Evolutionary conservation across 2,888 invertebrate species (phyloP), one percentile per base, ranked within the genome.

Genomic region (Eustalomyia histrio): DNA sequence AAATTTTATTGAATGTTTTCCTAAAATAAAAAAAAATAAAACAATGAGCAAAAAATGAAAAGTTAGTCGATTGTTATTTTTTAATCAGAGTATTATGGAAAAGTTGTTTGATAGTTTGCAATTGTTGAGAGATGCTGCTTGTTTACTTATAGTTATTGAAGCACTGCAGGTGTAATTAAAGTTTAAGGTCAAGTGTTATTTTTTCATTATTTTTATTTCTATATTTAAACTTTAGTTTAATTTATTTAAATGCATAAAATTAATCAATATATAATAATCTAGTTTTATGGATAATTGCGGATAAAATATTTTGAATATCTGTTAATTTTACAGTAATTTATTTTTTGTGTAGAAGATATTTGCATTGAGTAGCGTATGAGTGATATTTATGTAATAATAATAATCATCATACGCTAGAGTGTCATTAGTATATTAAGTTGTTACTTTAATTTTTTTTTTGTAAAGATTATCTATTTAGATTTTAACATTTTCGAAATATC

Each of bases 171-270:
- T 75, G 71, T 71, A 78, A 78, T 78, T 78, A 78, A 81, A 78
- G 81, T 81, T 78, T 78, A 81, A 81, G 81, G 81, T 81, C 81
- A 81, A 78, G 55, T 74, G 35, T 58, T 69, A 10, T 17, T 18
- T 63, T 72, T 16, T 39, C 6, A 12, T 29, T 39, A 12, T 68
- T 58, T 63, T 52, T 24, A 18, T 29, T 58, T 29, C 10, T 9
- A 9, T 29, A 8, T 43, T 67, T 52, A 39, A 39, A 39, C 12
- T 39, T 9, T 12, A 12, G 6, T 5, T 12, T 64, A 14, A 2
- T 52, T 64, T 29, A 14, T 29, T 17, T 52, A 33, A 61, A 12
- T 12, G 12, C 2, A 39, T 2, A 4, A 39, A 39, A 39, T 3
- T 9, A 39, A 39, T 39, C 39, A 14, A 12, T 39, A 39, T 29